phyloP scores from a whole-genome alignment of 2,797 vertebrate species.

The Danio choprae region DNA sequence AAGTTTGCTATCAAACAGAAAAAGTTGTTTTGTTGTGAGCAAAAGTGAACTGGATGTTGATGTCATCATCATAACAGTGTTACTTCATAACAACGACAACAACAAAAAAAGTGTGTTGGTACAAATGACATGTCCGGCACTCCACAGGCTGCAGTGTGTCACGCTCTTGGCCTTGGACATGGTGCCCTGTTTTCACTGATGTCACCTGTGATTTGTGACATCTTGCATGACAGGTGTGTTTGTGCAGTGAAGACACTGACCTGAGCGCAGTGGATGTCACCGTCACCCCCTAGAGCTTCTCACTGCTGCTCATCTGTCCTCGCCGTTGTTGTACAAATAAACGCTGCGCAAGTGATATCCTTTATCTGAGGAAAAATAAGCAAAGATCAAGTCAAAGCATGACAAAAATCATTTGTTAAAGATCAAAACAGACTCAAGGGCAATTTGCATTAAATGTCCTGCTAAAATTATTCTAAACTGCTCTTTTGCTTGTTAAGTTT shows the following conservation, averaged over 20 bases:
- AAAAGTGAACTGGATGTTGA: too few species aligned
- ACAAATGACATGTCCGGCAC: not conserved
- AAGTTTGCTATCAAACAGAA: too few species aligned
- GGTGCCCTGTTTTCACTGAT: conserved; percentile 39
- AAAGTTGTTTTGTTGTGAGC: too few species aligned
- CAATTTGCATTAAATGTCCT: not conserved
- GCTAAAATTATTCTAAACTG: not conserved
- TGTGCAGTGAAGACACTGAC: conserved; percentile 36
- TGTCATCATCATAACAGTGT: conserved; percentile 19
- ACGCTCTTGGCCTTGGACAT: conserved; percentile 35
- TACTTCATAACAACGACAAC: not conserved
- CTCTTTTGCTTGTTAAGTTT: not conserved
- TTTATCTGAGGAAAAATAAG: not conserved
- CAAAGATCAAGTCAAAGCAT: not conserved
- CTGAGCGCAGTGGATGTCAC: conserved; percentile 5
- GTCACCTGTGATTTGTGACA: conserved; percentile 47
- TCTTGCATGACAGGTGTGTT: conserved; percentile 43
- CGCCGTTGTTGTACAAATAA: conserved; percentile 11
- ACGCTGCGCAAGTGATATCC: not conserved
- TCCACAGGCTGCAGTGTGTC: conserved; percentile 6
- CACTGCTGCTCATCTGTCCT: conserved; percentile 1
- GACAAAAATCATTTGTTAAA: not conserved
- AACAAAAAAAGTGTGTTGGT: not conserved
- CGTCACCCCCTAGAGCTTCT: conserved; percentile 15
- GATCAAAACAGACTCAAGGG: not conserved